Conservation (phyloP, 2,113 vertebrate genomes). For the Mustelus asterias region DNA sequence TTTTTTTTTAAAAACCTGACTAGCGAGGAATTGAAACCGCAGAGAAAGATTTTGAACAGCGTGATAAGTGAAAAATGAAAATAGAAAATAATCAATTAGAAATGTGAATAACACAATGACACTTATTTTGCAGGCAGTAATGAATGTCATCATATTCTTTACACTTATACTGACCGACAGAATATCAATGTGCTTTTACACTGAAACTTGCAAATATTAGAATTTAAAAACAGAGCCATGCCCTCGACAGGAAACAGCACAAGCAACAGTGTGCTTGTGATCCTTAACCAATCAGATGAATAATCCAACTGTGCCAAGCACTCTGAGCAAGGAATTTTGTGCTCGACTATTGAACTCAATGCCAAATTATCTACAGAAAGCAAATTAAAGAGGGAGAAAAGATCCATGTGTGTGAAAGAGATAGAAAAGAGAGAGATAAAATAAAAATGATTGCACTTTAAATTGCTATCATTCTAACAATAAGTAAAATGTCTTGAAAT, state of each 20-base stretch:
- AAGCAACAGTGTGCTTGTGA: neutral
- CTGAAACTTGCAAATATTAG: neutral
- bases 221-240: neutral
- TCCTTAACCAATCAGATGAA: neutral
- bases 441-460: neutral
- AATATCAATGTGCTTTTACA: neutral
- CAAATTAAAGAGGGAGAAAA: neutral
- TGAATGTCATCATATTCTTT: neutral
- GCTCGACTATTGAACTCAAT: neutral
- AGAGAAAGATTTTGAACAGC: neutral
- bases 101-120: neutral
- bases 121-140: neutral
- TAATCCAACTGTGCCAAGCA: neutral
- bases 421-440: neutral
- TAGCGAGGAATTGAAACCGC: neutral
- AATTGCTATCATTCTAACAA: neutral
- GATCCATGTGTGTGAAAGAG: neutral
- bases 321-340: neutral
- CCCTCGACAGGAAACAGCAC: neutral
- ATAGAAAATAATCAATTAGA: neutral
- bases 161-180: neutral
- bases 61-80: neutral
- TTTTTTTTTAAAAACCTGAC: neutral
- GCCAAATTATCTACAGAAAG: neutral
- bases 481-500: neutral